Conservation (phyloP, 1,140 invertebrate genomes). For the Sycophila sp. region DNA sequence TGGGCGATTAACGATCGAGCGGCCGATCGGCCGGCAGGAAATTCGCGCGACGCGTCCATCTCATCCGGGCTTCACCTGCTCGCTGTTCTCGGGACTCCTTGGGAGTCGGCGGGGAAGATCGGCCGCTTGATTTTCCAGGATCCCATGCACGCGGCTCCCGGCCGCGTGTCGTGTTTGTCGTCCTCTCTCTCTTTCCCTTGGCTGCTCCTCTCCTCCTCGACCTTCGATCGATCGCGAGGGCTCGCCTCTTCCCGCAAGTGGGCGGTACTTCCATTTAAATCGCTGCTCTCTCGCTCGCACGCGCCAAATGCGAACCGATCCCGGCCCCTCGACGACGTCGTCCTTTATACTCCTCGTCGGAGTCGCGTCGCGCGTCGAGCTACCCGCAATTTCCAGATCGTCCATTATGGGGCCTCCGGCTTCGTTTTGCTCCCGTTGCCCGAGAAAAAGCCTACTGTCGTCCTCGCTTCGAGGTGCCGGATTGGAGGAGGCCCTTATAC, state of each 20-base stretch:
- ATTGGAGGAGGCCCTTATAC: too few species aligned
- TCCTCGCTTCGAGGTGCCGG: too few species aligned
- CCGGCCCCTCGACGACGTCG: too few species aligned
- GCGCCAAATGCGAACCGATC: neutral
- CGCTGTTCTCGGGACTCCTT: slow-evolving; percentile 37
- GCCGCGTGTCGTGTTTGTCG: slow-evolving; percentile 21
- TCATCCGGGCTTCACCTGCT: slow-evolving; percentile 24
- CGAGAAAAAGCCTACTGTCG: too few species aligned
- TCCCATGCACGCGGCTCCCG: too few species aligned
- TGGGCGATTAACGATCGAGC: too few species aligned
- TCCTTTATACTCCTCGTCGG: slow-evolving; percentile 16
- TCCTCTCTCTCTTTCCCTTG: neutral
- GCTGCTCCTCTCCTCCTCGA: neutral
- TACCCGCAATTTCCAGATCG: slow-evolving; percentile 34
- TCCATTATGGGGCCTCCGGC: slow-evolving; percentile 19
- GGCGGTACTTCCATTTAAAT: slow-evolving; percentile 45
- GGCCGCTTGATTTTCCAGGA: slow-evolving; percentile 39
- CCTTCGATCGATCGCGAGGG: slow-evolving; percentile 39
- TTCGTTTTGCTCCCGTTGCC: too few species aligned
- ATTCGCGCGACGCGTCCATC: slow-evolving; percentile 33
- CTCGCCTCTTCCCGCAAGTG: slow-evolving; percentile 25
- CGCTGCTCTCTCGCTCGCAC: slow-evolving; percentile 3
- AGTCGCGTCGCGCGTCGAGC: neutral
- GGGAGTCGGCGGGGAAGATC: slow-evolving; percentile 35
- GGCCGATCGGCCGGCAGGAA: slow-evolving; percentile 3